Evolutionary conservation across 2,797 vertebrate genomes (phyloP).

Genomic region (Carcharodon carcharias): DNA sequence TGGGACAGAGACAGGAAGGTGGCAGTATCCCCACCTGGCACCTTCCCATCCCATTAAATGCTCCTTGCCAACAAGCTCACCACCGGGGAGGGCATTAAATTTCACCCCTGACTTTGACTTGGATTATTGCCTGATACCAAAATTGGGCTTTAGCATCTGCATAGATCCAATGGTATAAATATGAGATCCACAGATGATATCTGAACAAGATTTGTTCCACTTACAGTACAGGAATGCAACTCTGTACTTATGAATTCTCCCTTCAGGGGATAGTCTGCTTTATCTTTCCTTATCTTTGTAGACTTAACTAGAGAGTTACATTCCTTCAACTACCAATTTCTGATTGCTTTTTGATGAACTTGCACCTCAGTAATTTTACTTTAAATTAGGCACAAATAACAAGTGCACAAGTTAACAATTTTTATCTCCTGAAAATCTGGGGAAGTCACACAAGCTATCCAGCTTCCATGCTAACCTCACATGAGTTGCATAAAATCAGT

Average conservation of each 20-base stretch:
- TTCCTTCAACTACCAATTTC: neutral
- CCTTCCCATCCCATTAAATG: neutral
- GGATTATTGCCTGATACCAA: neutral
- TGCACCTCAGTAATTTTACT: neutral
- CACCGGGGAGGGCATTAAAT: neutral
- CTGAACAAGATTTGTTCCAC: neutral
- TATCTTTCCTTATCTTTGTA: neutral
- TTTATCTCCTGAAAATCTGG: neutral
- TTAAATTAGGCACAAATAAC: neutral
- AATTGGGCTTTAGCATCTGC: neutral
- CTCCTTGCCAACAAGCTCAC: neutral
- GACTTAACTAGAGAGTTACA: neutral
- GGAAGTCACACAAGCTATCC: neutral
- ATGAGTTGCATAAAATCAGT: neutral
- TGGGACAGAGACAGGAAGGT: too few relatives aligned
- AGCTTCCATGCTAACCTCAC: neutral
- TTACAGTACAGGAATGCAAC: neutral
- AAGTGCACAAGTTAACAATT: neutral
- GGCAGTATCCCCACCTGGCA: neutral
- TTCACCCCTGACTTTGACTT: neutral
- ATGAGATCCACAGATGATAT: neutral
- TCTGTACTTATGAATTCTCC: neutral
- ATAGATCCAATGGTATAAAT: neutral
- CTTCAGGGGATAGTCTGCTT: neutral
- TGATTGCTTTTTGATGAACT: neutral